phyloP scores from a whole-genome alignment of 2,797 vertebrate genomes.

The Gobionotothen gibberifrons region DNA sequence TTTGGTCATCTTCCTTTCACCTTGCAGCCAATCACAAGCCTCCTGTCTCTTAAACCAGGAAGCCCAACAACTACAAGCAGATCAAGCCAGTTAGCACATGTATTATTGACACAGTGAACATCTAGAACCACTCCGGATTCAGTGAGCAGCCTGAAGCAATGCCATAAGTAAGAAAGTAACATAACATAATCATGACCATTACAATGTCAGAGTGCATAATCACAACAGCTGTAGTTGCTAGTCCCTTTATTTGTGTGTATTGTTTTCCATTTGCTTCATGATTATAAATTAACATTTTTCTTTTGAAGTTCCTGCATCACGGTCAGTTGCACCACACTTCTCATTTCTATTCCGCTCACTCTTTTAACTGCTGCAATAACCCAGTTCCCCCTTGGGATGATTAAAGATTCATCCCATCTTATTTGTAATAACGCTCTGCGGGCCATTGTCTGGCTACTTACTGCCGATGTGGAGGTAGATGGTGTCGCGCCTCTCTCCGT shows the following conservation, averaged over 20 bases:
- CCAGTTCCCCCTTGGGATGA: slow-evolving; percentile 23
- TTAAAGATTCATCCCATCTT: slow-evolving; percentile 38
- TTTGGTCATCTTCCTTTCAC: neutral
- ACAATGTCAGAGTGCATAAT: neutral
- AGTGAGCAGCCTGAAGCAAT: neutral
- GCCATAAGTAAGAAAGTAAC: neutral
- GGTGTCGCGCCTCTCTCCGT: slow-evolving; percentile 92
- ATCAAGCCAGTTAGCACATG: no score
- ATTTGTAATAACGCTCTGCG: slow-evolving; percentile 15
- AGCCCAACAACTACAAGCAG: neutral
- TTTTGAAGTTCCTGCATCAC: slow-evolving; percentile 20
- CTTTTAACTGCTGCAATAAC: slow-evolving; percentile 15
- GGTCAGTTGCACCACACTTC: neutral
- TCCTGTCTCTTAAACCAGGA: neutral
- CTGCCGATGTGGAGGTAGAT: slow-evolving; percentile 91
- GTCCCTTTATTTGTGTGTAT: neutral
- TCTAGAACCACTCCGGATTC: neutral
- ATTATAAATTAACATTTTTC: slow-evolving; percentile 31
- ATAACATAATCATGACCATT: neutral
- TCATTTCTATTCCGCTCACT: slow-evolving; percentile 8
- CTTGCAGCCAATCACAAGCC: neutral
- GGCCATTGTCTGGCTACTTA: slow-evolving; percentile 82
- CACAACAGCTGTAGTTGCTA: neutral
- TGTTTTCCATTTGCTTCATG: slow-evolving; percentile 9
- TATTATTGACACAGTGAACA: neutral